Evolutionary conservation across 1,140 invertebrate species (phyloP).

Genomic region (Trichonephila inaurata): DNA sequence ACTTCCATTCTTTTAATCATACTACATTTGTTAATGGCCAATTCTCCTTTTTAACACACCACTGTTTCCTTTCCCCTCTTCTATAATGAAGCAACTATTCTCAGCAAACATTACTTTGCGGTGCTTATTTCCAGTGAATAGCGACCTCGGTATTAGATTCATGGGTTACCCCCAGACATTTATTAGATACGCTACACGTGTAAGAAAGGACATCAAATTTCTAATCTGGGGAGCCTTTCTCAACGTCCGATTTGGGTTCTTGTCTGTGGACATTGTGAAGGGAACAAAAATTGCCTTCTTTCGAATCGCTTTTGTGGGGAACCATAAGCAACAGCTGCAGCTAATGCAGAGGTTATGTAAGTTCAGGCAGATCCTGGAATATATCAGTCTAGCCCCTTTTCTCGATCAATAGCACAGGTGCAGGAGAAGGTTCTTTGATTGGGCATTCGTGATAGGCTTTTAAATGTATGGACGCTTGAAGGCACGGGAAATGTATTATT

Average conservation of each 20-base stretch:
- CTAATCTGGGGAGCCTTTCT: constrained; percentile 2
- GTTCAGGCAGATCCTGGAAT: constrained; percentile 62
- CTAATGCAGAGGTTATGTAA: constrained; percentile 76
- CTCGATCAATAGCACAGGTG: constrained; percentile 74
- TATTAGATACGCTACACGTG: constrained; percentile 45
- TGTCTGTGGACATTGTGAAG: constrained; percentile 8
- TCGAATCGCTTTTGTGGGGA: constrained; percentile 53
- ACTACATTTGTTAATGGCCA: constrained; percentile 27
- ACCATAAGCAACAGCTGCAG: constrained; percentile 69
- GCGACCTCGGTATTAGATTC: constrained; percentile 38
- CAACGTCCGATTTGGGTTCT: constrained; percentile 13
- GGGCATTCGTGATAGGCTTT: constrained; percentile 74
- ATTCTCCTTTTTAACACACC: constrained; percentile 27
- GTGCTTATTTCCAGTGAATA: not conserved
- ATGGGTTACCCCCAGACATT: constrained; percentile 48
- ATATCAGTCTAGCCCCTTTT: constrained; percentile 42
- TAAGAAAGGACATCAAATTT: constrained; percentile 41
- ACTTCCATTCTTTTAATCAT: constrained; percentile 32
- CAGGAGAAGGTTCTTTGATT: constrained; percentile 71
- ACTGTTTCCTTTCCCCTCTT: not conserved
- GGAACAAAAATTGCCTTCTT: constrained; percentile 58
- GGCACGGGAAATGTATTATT: constrained; percentile 74
- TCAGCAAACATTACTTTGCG: not conserved
- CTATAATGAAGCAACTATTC: constrained; percentile 3
- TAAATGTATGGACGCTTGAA: constrained; percentile 62